These are phyloP conservation scores for Tanypteryx hageni DNA, from an alignment of 2,888 invertebrate genomes.

Conservation along the genomic window DNA sequence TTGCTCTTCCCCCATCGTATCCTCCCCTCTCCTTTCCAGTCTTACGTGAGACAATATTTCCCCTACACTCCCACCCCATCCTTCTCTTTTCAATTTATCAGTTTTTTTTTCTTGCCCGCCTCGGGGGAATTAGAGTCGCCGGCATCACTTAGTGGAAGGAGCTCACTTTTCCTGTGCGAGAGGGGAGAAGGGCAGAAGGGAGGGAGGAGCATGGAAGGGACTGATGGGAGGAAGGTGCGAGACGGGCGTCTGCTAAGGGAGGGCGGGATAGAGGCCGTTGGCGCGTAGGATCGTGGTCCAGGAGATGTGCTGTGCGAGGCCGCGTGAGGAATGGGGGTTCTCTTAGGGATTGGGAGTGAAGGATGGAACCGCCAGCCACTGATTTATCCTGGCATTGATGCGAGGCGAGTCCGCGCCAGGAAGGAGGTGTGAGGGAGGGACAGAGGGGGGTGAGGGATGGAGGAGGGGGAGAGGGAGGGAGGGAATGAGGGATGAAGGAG, in stretches of 20 bases:
- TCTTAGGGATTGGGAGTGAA: conserved; percentile 22
- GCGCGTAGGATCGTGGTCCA: not conserved
- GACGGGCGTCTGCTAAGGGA: conserved; percentile 5
- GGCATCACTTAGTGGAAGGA: conserved; percentile 23
- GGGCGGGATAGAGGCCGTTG: not conserved
- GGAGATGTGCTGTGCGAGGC: not conserved
- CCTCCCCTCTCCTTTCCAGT: not conserved
- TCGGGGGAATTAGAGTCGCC: conserved; percentile 34
- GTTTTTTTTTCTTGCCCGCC: conserved; percentile 1
- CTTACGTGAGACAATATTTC: not conserved
- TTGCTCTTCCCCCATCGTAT: not conserved
- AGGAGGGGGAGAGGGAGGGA: not conserved
- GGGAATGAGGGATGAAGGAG: not conserved
- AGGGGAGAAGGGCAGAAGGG: conserved; percentile 10
- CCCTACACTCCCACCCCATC: conserved; percentile 20
- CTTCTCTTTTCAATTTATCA: conserved; percentile 55
- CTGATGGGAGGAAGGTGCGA: not conserved
- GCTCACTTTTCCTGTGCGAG: not conserved
- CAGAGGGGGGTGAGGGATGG: not conserved
- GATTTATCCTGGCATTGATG: conserved; percentile 64
- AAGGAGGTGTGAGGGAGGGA: not conserved
- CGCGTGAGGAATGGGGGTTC: not conserved
- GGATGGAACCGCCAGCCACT: conserved; percentile 7
- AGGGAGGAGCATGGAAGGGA: not conserved
- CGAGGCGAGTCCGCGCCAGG: not conserved